phyloP scores from a whole-genome alignment of 2,113 vertebrate species.

The Lepisosteus oculatus region DNA sequence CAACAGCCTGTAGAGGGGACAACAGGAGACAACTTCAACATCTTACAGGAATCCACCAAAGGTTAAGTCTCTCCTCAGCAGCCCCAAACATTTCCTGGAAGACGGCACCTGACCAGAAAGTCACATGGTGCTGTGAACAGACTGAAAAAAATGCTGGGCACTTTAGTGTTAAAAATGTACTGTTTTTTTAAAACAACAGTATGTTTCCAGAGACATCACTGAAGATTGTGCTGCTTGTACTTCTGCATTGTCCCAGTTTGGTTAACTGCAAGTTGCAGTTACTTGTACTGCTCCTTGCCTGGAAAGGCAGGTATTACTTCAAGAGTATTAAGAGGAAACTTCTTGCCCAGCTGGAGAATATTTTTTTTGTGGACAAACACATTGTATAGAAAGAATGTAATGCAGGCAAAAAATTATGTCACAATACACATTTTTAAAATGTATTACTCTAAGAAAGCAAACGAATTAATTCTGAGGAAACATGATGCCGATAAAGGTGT shows the following conservation, averaged over 20 bases:
- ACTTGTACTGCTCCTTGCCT: slow-evolving; percentile 22
- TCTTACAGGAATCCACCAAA: slow-evolving; percentile 22
- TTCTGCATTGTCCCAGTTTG: slow-evolving; percentile 15
- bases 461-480: slow-evolving; percentile 19
- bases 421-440: not conserved
- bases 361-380: slow-evolving; percentile 18
- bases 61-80: slow-evolving; percentile 25
- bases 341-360: slow-evolving; percentile 21
- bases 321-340: slow-evolving; percentile 30
- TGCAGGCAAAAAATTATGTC: slow-evolving; percentile 10
- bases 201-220: no score
- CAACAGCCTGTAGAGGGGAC: slow-evolving; percentile 10
- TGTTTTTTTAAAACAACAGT: no score
- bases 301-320: slow-evolving; percentile 18
- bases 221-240: no score
- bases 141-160: no score
- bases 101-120: slow-evolving; percentile 20
- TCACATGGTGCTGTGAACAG: slow-evolving; percentile 17
- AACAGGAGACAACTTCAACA: slow-evolving; percentile 22
- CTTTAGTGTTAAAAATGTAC: no score
- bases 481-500: slow-evolving; percentile 34
- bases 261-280: slow-evolving; percentile 31
- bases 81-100: slow-evolving; percentile 9
- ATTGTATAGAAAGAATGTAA: slow-evolving; percentile 36
- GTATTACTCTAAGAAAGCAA: not conserved